Percentiles rank a stretch among this genome's conserved stretches.
Conservation (phyloP, 2,113 vertebrate species). For the Lycaon pictus region DNA sequence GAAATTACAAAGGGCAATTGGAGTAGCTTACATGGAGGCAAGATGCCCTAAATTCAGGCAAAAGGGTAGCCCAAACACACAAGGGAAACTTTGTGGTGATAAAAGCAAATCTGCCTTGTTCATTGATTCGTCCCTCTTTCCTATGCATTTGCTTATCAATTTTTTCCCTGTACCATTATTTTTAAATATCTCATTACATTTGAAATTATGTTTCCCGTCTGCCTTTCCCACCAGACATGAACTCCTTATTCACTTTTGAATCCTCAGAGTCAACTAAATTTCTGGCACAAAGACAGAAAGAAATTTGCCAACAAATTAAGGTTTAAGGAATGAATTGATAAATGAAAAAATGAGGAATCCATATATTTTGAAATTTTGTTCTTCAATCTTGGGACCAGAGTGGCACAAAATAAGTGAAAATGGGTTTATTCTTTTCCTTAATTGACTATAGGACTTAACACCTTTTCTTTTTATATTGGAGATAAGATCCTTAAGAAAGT, state of each 20-base stretch:
- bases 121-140: conserved; percentile 46
- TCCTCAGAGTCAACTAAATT: conserved; percentile 57
- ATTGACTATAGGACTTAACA: neutral
- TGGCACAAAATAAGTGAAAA: neutral
- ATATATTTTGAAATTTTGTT: conserved; percentile 25
- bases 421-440: conserved; percentile 19
- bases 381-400: neutral
- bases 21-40: conserved; percentile 18
- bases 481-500: neutral
- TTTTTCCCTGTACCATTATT: conserved; percentile 36
- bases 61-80: conserved; percentile 7
- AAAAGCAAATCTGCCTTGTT: conserved; percentile 54
- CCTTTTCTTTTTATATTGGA: conserved; percentile 18
- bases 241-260: conserved; percentile 44
- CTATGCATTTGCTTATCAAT: neutral
- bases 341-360: neutral
- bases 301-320: neutral
- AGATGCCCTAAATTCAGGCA: conserved; percentile 16
- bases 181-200: conserved; percentile 69
- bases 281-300: neutral
- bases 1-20: conserved; percentile 39
- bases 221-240: conserved; percentile 57
- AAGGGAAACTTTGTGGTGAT: neutral
- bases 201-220: conserved; percentile 69
- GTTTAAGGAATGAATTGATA: conserved; percentile 25